Conservation (phyloP, 2,888 invertebrate genomes). For the Machimus atricapillus region DNA sequence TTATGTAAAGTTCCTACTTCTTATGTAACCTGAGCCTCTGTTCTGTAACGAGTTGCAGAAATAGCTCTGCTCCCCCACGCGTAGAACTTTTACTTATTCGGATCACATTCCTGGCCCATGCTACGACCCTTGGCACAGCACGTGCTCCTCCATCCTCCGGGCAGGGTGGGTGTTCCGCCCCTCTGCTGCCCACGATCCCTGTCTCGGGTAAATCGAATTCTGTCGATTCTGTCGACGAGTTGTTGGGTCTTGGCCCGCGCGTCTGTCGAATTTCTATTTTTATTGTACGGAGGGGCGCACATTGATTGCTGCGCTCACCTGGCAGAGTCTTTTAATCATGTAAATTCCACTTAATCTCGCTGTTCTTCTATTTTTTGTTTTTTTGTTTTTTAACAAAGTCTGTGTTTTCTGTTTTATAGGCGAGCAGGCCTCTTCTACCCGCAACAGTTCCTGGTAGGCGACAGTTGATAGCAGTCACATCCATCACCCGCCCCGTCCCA, state of each 20-base stretch:
- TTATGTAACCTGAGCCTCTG: neutral
- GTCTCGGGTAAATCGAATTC: neutral
- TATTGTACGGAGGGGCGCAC: neutral
- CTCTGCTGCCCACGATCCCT: neutral
- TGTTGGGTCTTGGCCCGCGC: neutral
- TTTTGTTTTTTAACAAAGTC: neutral
- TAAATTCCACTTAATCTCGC: slow-evolving; percentile 19
- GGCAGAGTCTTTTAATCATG: slow-evolving; percentile 6
- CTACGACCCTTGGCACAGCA: neutral
- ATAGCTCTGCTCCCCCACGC: neutral
- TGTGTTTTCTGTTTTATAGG: neutral
- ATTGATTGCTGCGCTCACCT: neutral
- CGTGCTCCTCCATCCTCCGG: slow-evolving; percentile 1
- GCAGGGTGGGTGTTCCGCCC: neutral
- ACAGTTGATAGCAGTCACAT: neutral
- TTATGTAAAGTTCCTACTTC: neutral
- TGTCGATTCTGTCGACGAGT: neutral
- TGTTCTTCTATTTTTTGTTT: neutral
- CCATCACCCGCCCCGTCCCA: neutral
- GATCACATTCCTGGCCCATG: slow-evolving; percentile 23
- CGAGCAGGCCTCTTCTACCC: neutral
- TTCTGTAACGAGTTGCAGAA: slow-evolving; percentile 25
- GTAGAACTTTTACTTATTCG: slow-evolving; percentile 35
- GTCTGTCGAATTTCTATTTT: slow-evolving; percentile 16
- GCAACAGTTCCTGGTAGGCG: neutral